phyloP scores from a whole-genome alignment of 37 sponge, comb jelly and placozoan species.

The Lycopodina hypogea region DNA sequence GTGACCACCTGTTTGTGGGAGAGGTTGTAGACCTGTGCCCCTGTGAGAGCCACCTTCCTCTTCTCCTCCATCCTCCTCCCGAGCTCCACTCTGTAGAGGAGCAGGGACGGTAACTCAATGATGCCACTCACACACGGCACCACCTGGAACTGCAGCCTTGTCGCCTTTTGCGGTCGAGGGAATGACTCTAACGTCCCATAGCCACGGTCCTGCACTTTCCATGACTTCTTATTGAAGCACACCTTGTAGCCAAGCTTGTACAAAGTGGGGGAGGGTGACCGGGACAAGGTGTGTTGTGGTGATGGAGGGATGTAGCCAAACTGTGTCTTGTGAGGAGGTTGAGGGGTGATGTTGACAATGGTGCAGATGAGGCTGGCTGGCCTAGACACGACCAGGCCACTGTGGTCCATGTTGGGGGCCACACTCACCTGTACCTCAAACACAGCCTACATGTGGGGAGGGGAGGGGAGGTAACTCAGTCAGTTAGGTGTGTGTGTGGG shows the following conservation, averaged over 20 bases:
- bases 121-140: constrained; percentile 4
- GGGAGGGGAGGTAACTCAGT: no score
- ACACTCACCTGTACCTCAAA: constrained; percentile 13
- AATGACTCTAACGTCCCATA: neutral
- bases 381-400: neutral
- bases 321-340: constrained; percentile 1
- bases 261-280: neutral
- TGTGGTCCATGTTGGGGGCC: neutral
- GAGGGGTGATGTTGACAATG: neutral
- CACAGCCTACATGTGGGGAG: constrained; percentile 8
- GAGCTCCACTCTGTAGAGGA: neutral
- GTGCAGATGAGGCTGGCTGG: constrained; percentile 7
- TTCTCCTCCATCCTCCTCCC: neutral
- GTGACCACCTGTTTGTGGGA: constrained; percentile 14
- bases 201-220: neutral
- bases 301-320: neutral
- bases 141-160: neutral
- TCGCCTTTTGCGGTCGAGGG: neutral
- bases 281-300: neutral
- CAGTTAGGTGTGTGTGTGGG: no score
- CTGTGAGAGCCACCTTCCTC: neutral
- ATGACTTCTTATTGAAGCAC: neutral
- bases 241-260: constrained; percentile 21
- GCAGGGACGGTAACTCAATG: neutral
- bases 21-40: constrained; percentile 33